Conservation (phyloP, 2,113 vertebrate species). For the Genyomyrus donnyi region DNA sequence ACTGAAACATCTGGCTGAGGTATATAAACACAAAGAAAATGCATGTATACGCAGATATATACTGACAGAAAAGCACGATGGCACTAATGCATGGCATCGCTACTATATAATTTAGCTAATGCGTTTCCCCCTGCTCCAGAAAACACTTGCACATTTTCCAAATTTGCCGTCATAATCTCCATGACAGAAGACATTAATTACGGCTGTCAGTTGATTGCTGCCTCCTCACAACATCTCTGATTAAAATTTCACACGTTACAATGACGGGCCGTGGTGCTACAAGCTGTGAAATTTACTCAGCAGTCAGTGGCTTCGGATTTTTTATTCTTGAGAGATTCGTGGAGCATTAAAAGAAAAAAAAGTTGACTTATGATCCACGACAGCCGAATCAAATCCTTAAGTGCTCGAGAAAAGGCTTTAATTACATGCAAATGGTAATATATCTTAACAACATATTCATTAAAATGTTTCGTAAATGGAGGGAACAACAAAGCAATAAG, state of each 20-base stretch:
- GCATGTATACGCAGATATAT: constrained; percentile 44
- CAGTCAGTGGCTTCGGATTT: constrained; percentile 67
- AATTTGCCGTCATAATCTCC: constrained; percentile 85
- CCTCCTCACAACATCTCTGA: constrained; percentile 93
- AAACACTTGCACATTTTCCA: constrained; percentile 69
- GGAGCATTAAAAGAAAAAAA: constrained; percentile 55
- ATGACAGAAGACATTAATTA: constrained; percentile 97
- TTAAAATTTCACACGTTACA: constrained; percentile 98
- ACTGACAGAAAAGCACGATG: constrained; percentile 53
- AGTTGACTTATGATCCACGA: constrained; percentile 63
- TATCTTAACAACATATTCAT: constrained; percentile 73
- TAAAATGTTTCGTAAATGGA: constrained; percentile 74
- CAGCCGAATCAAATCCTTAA: constrained; percentile 74
- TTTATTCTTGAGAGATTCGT: constrained; percentile 70
- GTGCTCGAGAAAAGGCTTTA: constrained; percentile 70
- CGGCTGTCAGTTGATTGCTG: constrained; percentile 83
- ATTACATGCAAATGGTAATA: constrained; percentile 70
- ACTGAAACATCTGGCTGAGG: constrained; percentile 56
- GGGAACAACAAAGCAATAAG: constrained; percentile 71
- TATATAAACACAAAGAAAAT: constrained; percentile 59
- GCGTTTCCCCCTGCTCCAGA: constrained; percentile 69
- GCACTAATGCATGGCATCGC: constrained; percentile 50
- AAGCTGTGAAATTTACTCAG: constrained; percentile 85
- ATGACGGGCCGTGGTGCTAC: constrained; percentile 85
- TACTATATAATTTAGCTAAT: constrained; percentile 67